Conservation (phyloP, 1,140 invertebrate genomes). For the Heliconius congener region DNA sequence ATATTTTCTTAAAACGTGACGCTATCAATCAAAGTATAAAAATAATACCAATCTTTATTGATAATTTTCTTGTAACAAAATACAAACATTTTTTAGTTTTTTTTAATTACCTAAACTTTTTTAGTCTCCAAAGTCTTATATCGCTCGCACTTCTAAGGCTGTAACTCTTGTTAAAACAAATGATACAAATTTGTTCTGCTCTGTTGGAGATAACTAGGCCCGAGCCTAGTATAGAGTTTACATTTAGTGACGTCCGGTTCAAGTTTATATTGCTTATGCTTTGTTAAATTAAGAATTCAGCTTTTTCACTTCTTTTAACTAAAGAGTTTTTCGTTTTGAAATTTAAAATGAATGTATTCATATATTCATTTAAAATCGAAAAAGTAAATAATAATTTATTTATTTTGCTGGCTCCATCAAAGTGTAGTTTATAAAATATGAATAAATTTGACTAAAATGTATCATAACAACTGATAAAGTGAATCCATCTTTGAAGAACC, state of each 20-base stretch:
- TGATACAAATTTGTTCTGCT: conserved; percentile 59
- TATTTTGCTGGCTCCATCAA: too few species aligned
- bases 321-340: too few species aligned
- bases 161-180: conserved; percentile 49
- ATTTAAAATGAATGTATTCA: too few species aligned
- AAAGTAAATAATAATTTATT: too few species aligned
- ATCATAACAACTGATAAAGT: not conserved
- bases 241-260: conserved; percentile 43
- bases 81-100: not conserved
- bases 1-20: not conserved
- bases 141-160: conserved; percentile 1
- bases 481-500: not conserved
- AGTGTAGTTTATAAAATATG: too few species aligned
- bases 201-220: conserved; percentile 46
- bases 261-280: conserved; percentile 32
- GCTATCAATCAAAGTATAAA: too few species aligned
- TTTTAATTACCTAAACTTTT: not conserved
- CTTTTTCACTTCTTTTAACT: not conserved
- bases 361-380: too few species aligned
- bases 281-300: conserved; percentile 22
- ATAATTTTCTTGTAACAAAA: not conserved
- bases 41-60: not conserved
- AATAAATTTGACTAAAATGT: too few species aligned
- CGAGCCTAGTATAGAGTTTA: conserved; percentile 42
- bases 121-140: not conserved